A percentile compares a stretch with the other conserved stretches of the same genome.
These are phyloP conservation scores for Cantharis rufa DNA, from an alignment of 2,888 invertebrate species.

Conservation along the genomic window DNA sequence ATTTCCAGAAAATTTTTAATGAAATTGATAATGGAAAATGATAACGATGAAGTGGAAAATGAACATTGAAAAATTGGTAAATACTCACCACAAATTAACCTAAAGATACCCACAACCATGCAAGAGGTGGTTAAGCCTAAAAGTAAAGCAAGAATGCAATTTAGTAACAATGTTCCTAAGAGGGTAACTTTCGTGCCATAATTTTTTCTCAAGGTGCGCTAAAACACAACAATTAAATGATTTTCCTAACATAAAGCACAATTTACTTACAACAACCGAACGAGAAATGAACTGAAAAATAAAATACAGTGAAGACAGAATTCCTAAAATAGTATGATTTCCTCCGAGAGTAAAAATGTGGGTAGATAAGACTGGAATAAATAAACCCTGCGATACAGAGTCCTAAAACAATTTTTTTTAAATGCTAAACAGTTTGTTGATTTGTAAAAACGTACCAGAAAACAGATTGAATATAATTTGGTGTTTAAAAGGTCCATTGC, in stretches of 20 bases:
- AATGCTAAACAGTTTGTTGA: neutral
- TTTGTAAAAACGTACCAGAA: slow-evolving; percentile 9
- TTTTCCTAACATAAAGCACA: neutral
- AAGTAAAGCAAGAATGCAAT: slow-evolving; percentile 57
- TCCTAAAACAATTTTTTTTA: slow-evolving; percentile 10
- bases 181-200: slow-evolving; percentile 61
- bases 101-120: slow-evolving; percentile 55
- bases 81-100: slow-evolving; percentile 60
- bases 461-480: slow-evolving; percentile 12
- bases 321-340: slow-evolving; percentile 46
- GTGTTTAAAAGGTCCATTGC: slow-evolving; percentile 7
- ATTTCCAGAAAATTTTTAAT: no score
- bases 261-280: slow-evolving; percentile 60
- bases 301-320: slow-evolving; percentile 63
- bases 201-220: slow-evolving; percentile 65
- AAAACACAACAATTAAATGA: slow-evolving; percentile 42
- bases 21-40: neutral
- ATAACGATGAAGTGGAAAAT: neutral
- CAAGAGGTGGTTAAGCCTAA: slow-evolving; percentile 59
- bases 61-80: neutral
- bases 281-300: slow-evolving; percentile 63
- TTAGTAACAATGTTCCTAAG: slow-evolving; percentile 55
- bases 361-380: slow-evolving; percentile 15
- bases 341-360: slow-evolving; percentile 15
- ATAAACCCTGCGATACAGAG: slow-evolving; percentile 10